phyloP scores from a whole-genome alignment of 2,797 vertebrate species.

The Amniataba percoides region DNA sequence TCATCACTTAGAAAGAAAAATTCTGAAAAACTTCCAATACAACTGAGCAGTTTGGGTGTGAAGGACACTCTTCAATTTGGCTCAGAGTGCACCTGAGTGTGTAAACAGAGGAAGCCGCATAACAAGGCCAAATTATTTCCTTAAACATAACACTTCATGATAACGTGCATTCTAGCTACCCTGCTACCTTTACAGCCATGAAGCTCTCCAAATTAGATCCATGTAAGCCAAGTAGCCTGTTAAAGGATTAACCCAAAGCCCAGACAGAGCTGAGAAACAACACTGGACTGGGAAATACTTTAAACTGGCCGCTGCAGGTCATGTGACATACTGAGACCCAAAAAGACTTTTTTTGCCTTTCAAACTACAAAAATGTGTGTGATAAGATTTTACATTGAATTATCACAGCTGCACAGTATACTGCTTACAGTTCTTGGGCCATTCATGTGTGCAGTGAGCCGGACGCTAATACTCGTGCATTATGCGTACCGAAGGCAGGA shows the following conservation, averaged over 20 bases:
- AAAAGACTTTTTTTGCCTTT: background rate
- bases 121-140: background rate
- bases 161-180: background rate
- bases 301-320: background rate
- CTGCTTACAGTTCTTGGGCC: background rate
- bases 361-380: background rate
- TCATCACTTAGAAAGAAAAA: background rate
- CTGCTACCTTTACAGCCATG: background rate
- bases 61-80: background rate
- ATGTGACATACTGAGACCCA: background rate
- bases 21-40: background rate
- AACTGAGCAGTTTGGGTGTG: constrained; percentile 6
- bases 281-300: background rate
- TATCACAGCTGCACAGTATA: background rate
- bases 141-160: constrained; percentile 8
- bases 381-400: background rate
- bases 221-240: background rate
- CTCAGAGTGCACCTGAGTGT: background rate
- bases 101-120: background rate
- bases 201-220: background rate
- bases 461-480: constrained; percentile 2
- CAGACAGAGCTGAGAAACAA: background rate
- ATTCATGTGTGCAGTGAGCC: constrained; percentile 2
- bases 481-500: background rate
- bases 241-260: background rate